Percentiles rank a stretch among this genome's conserved stretches.
phyloP scores from a whole-genome alignment of 2,113 vertebrate genomes.

The Dasyprocta punctata region DNA sequence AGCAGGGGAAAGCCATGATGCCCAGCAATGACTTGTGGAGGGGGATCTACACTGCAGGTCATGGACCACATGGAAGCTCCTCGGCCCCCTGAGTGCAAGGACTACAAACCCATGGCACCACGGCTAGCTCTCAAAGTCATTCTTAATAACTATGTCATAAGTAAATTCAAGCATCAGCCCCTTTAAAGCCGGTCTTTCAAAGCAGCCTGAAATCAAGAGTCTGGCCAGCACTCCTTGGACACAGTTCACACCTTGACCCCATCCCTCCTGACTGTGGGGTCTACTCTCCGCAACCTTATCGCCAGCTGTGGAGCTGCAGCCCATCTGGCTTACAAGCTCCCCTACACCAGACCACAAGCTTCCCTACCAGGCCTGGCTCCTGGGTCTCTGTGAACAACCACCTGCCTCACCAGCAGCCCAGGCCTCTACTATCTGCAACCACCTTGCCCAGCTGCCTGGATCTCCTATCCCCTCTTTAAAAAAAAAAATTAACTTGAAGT shows the following conservation, averaged over 20 bases:
- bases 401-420: neutral
- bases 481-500: neutral
- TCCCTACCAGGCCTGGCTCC: neutral
- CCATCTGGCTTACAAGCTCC: neutral
- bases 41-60: neutral
- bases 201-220: neutral
- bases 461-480: neutral
- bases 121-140: neutral
- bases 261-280: neutral
- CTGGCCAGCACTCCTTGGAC: neutral
- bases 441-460: neutral
- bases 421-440: neutral
- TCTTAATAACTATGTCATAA: neutral
- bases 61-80: neutral
- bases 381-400: neutral
- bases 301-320: neutral
- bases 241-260: neutral
- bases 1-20: fast-evolving
- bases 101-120: neutral
- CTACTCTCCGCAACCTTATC: neutral
- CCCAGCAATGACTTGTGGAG: fast-evolving
- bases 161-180: neutral
- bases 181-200: neutral
- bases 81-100: neutral
- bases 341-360: fast-evolving